phyloP scores from a whole-genome alignment of 2,797 vertebrate genomes.

The Squalus acanthias region DNA sequence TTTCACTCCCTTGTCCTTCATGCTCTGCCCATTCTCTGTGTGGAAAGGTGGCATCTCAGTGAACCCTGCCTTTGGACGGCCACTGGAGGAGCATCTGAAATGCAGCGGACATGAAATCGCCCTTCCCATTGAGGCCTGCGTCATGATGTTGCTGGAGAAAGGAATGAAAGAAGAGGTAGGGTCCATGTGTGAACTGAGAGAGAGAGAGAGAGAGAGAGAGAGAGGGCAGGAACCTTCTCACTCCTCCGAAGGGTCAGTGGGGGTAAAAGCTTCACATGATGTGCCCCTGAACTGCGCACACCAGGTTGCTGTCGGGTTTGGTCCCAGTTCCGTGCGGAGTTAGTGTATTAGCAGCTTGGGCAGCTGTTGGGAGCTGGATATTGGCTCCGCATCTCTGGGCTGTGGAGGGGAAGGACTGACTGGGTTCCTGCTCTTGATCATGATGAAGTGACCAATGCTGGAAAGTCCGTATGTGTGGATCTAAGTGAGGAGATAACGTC shows the following conservation, averaged over 20 bases:
- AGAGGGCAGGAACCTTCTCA: not conserved
- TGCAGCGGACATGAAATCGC: constrained; percentile 71
- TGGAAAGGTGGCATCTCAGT: not conserved
- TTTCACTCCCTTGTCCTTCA: not conserved
- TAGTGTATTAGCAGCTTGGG: not conserved
- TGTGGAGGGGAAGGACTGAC: not conserved
- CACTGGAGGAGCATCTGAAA: constrained; percentile 70
- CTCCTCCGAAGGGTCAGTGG: not conserved
- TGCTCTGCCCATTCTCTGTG: not conserved
- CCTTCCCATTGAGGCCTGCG: constrained; percentile 82
- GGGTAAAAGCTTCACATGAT: too few species aligned
- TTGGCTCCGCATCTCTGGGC: not conserved
- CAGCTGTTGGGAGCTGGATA: not conserved
- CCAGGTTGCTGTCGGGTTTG: not conserved
- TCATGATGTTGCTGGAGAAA: constrained; percentile 77
- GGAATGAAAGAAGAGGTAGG: constrained; percentile 86
- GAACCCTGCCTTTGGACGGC: constrained; percentile 54
- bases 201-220: not conserved
- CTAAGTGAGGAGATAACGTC: too few species aligned
- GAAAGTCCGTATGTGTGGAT: not conserved
- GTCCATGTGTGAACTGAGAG: not conserved
- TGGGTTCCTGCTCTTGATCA: not conserved
- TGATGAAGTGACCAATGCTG: not conserved
- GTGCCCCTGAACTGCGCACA: not conserved
- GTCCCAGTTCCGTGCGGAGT: not conserved